Evolutionary conservation across 1,140 invertebrate genomes (phyloP).

Genomic region (Whitmania pigra): DNA sequence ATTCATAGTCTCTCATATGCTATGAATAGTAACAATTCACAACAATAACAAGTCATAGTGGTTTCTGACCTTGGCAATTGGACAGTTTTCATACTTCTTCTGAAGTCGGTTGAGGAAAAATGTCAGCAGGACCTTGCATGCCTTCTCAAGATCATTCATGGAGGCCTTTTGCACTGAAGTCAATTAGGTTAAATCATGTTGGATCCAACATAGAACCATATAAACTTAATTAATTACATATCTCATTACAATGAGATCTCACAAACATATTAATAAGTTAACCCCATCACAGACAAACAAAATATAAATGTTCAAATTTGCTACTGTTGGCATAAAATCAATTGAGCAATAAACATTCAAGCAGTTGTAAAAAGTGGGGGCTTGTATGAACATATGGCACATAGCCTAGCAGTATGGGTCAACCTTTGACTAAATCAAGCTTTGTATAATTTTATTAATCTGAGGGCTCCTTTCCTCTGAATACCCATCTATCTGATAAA

Average conservation of each 20-base stretch:
- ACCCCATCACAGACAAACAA: neutral
- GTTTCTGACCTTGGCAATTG: conserved; percentile 35
- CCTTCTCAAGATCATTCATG: conserved; percentile 47
- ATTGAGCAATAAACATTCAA: neutral
- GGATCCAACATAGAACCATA: neutral
- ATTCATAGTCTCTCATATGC: too few species aligned
- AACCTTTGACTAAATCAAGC: neutral
- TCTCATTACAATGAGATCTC: too few species aligned
- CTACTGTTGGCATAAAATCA: neutral
- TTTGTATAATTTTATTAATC: neutral
- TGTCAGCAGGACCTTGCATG: conserved; percentile 49
- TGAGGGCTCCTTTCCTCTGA: neutral
- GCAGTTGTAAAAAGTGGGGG: too few species aligned
- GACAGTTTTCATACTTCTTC: conserved; percentile 35
- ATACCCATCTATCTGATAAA: neutral
- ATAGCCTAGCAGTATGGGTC: too few species aligned
- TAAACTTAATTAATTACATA: too few species aligned
- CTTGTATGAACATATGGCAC: too few species aligned
- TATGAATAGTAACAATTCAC: neutral
- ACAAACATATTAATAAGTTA: too few species aligned
- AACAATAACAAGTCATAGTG: conserved; percentile 12
- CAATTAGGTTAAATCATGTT: neutral
- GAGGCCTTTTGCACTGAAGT: conserved; percentile 52
- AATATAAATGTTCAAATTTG: neutral
- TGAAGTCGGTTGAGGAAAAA: conserved; percentile 49